Base-by-base conservation (phyloP, 2,888 invertebrate species). In the Melanophora roralis region DNA sequence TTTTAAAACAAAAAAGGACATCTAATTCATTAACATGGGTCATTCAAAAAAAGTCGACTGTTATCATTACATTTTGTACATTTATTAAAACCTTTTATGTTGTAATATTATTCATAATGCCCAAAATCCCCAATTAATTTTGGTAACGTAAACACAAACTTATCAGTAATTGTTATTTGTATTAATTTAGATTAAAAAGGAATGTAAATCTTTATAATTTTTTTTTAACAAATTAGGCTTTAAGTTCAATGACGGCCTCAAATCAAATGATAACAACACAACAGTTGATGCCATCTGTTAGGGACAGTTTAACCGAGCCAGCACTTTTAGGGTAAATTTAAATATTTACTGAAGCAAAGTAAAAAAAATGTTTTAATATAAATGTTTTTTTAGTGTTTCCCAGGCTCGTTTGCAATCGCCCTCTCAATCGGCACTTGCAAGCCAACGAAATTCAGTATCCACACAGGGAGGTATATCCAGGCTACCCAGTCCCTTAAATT, bases 201-300 rank as follows among this genome's bases (percentile, higher is more conserved):
- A 51, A 73, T 51, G 27, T n/a, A 27, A 27, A 5, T 27, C 6
- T 27, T 3, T 40, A n/a, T 34, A 40, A 32, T 59, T 57, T 78
- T 59, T 47, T 62, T n/a, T 40, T 14, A 9, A 9, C 1, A n/a
- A 65, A 32, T 74, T 69, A 90, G 90, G 90, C 90, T n/a, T 83
- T 90, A 32, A 90, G 88, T 76, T 90, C 90, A 8, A 93, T 97
- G 92, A 94, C 95, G 62, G 86, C 89, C 14, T 92, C 89, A 78
- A 93, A 92, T 82, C 92, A 93, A 40, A 92, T 92, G 62, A 88
- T 90, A 49, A 89, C 91, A 38, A 89, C 91, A 4, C 92, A 92
- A 49, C 92, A 92, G 38, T 89, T 94, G 4, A 88, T 94, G 90
- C 94, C 94, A 40, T 94, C 94, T 0, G 91, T 92, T 84, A 91